Evolutionary conservation across 2,113 vertebrate genomes (phyloP), one percentile per base, ranked within the genome.

Genomic region (Chionomys nivalis): DNA sequence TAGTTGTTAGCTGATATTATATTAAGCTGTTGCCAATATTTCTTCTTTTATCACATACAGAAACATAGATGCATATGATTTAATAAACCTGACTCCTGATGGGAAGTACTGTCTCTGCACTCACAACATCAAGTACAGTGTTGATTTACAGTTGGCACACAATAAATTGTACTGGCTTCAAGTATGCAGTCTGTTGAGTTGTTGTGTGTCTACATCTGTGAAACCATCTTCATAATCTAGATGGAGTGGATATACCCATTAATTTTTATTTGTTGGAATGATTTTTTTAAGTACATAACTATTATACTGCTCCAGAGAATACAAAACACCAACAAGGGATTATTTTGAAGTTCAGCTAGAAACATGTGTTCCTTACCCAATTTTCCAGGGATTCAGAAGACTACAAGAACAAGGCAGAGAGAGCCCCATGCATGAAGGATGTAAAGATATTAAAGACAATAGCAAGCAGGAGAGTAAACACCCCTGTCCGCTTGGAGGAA

Each of bases 211-310:
- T 73, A 73, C 14, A 93, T 13, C 24, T 55, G 16, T 58, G n/a
- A 90, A 95, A 65, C 14, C 1, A 76, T 86, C 24, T 66, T 73
- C 49, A 90, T 44, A 89, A 44, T 88, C 36, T 95, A 87, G 19
- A 87, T 65, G 66, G 33, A 76, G 3, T 90, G 36, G 96, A 47
- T 42, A 49, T 47, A 92, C 66, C 4, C 26, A 61, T 55, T 65
- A 86, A 87, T n/a, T 47, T 72, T 95, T 31, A 36, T 65, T 94
- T 92, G 31, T 81, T 89, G 10, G 47, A 90, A 47, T 93, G 83
- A 93, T 92, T 44, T 85, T 8, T 21, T 79, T 90, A 89, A 55
- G 55, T n/a, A 42, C 5, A 21, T 65, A 36, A 3, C 42, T 36
- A 3, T 49, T n/a, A 52, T 77, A 65, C 28, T 61, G 17, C 47